phyloP scores from a whole-genome alignment of 2,113 vertebrate species.

The Fulica atra region DNA sequence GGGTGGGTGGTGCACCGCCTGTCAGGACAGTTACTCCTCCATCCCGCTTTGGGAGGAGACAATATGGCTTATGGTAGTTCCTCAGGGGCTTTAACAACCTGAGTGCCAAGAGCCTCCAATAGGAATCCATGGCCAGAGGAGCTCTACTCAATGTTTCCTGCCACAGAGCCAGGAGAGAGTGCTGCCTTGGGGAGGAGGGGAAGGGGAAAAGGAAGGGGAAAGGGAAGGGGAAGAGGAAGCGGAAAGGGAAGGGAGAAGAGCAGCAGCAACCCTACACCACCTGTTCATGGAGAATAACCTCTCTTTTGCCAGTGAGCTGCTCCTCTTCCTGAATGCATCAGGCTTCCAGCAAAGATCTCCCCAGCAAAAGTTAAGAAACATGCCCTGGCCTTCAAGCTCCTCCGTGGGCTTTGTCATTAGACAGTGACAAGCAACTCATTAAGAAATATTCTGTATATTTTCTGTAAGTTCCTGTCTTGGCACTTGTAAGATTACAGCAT shows the following conservation, averaged over 20 bases:
- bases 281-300: not conserved
- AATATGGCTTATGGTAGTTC: not conserved
- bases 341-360: not conserved
- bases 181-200: not conserved
- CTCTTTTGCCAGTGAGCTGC: not conserved
- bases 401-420: conserved; percentile 51
- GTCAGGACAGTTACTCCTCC: rapidly evolving
- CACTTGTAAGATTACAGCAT: conserved; percentile 63
- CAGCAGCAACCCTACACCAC: not conserved
- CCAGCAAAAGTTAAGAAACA: conserved; percentile 4
- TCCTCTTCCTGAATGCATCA: not conserved
- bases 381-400: conserved; percentile 11
- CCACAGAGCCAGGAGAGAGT: rapidly evolving
- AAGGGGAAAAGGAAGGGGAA: too few species aligned
- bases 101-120: not conserved
- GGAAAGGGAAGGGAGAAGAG: not conserved
- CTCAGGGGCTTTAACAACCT: not conserved
- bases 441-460: conserved; percentile 53
- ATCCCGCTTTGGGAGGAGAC: not conserved
- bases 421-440: conserved; percentile 62
- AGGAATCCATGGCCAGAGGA: not conserved
- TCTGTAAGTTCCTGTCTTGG: conserved; percentile 42
- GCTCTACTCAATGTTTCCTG: not conserved
- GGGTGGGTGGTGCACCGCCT: rapidly evolving
- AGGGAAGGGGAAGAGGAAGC: too few species aligned